Evolutionary conservation across 2,888 invertebrate species (phyloP), one percentile per base, ranked within the genome.

Genomic region (Acronicta leporina): DNA sequence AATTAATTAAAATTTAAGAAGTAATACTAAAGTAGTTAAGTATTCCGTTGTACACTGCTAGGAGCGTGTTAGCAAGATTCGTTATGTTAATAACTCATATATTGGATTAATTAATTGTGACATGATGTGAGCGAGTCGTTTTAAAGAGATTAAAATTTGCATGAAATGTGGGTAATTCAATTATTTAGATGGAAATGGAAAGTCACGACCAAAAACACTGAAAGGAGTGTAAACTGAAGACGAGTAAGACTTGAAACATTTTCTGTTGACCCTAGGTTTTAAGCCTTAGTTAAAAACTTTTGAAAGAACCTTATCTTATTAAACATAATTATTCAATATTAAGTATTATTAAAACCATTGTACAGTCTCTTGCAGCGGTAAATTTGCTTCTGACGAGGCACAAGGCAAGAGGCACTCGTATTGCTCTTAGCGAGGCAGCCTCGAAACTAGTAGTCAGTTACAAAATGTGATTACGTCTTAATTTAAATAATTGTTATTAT

Each of bases 401-500:
- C 33, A 33, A 33, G 33, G 33, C 33, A 35, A 38, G 40, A 59
- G 38, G 50, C 45, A 54, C n/a, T 16, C 16, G 40, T 8, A 35
- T 41, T 30, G 48, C 52, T 60, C 27, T 1, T 15, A 33, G 38
- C 47, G 48, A 59, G 62, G 47, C 45, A 14, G 50, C 55, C 63
- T 68, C 51, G 25, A 41, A 51, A 42, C 52, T 20, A 78, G 58
- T 63, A 44, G 27, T 46, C 47, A 55, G 62, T 76, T 79, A 79
- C 76, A 64, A 79, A 73, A 76, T 76, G n/a, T n/a, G 58, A 79
- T 73, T 58, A 60, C 57, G 47, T 45, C 45, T 8, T 66, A 63
- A 48, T 47, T 11, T 72, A 65, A 61, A 42, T 68, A 78, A 30
- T 75, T 76, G 67, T 78, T 79, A 79, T 35, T 53, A 69, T 78